Percentiles rank a stretch among this genome's conserved stretches.
phyloP scores from a whole-genome alignment of 2,888 invertebrate species.

The Eulithis testata region DNA sequence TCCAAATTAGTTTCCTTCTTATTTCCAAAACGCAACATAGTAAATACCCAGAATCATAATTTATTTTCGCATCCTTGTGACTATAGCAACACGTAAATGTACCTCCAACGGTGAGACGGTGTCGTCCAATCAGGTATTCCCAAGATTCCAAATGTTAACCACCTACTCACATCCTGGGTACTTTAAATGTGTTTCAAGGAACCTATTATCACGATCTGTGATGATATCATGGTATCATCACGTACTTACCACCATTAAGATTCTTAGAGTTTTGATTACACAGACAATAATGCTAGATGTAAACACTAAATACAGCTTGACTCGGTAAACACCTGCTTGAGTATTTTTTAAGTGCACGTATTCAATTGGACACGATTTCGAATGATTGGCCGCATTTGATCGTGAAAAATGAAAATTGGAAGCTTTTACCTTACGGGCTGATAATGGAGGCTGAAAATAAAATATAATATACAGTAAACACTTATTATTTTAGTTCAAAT shows the following conservation, averaged over 20 bases:
- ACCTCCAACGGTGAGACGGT: not conserved
- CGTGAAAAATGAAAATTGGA: too few species aligned
- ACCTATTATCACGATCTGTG: constrained; percentile 40
- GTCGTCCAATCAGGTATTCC: constrained; percentile 23
- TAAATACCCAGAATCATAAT: constrained; percentile 2
- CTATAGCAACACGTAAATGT: too few species aligned
- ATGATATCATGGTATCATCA: constrained; percentile 41
- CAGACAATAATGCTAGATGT: constrained; percentile 17
- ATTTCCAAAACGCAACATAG: not conserved
- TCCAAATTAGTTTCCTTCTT: constrained; percentile 1
- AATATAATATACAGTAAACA: too few species aligned
- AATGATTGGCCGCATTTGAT: too few species aligned
- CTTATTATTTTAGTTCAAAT: too few species aligned
- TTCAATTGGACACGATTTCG: too few species aligned
- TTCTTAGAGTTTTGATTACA: constrained; percentile 20
- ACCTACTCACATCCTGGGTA: constrained; percentile 22
- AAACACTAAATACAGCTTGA: not conserved
- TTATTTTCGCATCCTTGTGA: not conserved
- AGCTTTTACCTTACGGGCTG: too few species aligned
- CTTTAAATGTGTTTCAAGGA: constrained; percentile 37
- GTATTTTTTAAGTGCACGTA: not conserved
- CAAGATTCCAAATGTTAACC: constrained; percentile 23
- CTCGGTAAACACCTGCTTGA: not conserved
- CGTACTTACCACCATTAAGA: constrained; percentile 31
- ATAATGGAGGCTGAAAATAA: too few species aligned